These are phyloP conservation scores for Saimiri boliviensis DNA, from an alignment of 2,113 vertebrate genomes.

Conservation along the genomic window DNA sequence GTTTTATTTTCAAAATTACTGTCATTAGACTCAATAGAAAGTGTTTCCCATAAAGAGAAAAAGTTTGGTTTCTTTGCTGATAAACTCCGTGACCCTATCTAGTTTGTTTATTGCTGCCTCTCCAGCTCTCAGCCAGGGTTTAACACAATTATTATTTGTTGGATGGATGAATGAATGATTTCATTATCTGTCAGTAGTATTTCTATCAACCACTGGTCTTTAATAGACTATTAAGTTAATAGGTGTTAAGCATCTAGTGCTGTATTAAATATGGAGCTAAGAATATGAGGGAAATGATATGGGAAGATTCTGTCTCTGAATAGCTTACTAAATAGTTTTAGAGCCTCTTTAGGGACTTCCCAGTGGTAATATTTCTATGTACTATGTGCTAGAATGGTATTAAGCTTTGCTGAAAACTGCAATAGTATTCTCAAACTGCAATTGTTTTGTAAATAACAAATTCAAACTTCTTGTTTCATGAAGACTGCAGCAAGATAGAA, in stretches of 20 bases:
- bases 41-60: not conserved
- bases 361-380: not conserved
- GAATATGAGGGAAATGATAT: not conserved
- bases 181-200: not conserved
- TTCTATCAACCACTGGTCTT: not conserved
- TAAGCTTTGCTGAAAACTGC: not conserved
- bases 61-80: not conserved
- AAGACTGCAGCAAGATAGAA: not conserved
- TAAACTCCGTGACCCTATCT: not conserved
- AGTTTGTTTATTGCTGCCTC: not conserved
- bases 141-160: not conserved
- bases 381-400: not conserved
- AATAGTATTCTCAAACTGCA: not conserved
- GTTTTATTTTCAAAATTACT: constrained; percentile 37
- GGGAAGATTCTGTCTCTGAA: constrained; percentile 4
- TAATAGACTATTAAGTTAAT: constrained; percentile 23
- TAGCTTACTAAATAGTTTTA: not conserved
- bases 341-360: not conserved
- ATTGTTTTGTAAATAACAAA: not conserved
- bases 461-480: not conserved
- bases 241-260: not conserved
- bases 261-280: not conserved
- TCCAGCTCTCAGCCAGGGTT: not conserved
- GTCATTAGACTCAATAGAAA: not conserved
- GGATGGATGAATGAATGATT: not conserved